Evolutionary conservation across 2,797 vertebrate genomes (phyloP).

Genomic region (Lutjanus argentimaculatus): DNA sequence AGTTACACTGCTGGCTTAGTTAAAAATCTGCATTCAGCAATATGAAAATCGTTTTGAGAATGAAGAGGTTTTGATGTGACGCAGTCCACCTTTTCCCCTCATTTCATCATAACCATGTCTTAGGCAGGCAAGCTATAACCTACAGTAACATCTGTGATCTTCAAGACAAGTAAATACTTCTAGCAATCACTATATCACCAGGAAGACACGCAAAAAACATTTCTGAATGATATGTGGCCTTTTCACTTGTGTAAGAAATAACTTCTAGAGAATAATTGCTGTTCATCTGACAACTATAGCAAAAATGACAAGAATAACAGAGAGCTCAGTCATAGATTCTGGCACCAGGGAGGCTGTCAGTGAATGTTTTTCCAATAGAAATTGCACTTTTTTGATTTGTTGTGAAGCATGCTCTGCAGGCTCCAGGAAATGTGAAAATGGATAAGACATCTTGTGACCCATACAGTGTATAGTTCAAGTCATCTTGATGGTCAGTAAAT

Average conservation of each 20-base stretch:
- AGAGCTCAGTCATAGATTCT: constrained; percentile 11
- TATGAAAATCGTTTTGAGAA: constrained; percentile 15
- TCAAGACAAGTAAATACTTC: constrained; percentile 52
- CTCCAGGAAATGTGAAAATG: constrained; percentile 27
- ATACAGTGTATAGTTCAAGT: constrained; percentile 19
- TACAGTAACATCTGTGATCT: constrained; percentile 53
- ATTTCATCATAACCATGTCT: constrained; percentile 57
- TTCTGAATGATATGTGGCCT: constrained; percentile 30
- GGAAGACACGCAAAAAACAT: constrained; percentile 21
- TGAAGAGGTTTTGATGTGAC: constrained; percentile 45
- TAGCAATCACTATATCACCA: constrained; percentile 35
- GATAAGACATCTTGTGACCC: constrained; percentile 23
- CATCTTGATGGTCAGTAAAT: constrained; percentile 29
- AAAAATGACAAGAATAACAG: background rate
- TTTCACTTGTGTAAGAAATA: constrained; percentile 7
- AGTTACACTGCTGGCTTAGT: background rate
- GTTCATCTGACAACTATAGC: constrained; percentile 31
- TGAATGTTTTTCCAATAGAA: constrained; percentile 23
- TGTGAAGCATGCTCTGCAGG: constrained; percentile 9
- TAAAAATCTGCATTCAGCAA: background rate
- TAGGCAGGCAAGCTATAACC: constrained; percentile 29
- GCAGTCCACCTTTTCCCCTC: constrained; percentile 18
- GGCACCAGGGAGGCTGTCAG: constrained; percentile 8
- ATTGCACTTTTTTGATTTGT: constrained; percentile 26
- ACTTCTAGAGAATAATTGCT: constrained; percentile 18